Percentiles rank a stretch among this genome's conserved stretches.
phyloP scores from a whole-genome alignment of 2,888 invertebrate genomes.

The Oxytorus armatus region DNA sequence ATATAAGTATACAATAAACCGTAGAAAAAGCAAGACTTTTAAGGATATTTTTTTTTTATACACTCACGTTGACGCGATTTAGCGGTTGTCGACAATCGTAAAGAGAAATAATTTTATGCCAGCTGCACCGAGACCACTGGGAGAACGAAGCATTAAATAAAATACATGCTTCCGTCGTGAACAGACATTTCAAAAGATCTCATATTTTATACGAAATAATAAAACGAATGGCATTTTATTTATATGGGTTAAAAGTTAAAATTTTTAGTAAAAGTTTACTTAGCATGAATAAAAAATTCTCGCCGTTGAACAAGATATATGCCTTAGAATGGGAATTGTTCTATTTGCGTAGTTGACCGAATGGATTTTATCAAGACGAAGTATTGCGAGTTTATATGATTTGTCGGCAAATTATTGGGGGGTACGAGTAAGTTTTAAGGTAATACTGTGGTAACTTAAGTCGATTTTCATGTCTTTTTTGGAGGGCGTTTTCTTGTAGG shows the following conservation, averaged over 20 bases:
- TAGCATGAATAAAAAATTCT: too few species aligned
- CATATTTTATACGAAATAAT: neutral
- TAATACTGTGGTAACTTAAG: too few species aligned
- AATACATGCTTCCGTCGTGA: constrained; percentile 11
- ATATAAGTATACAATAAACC: constrained; percentile 17
- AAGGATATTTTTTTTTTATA: constrained; percentile 15
- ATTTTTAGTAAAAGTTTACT: too few species aligned
- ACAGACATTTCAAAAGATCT: neutral
- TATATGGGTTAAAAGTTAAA: neutral
- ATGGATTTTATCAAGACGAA: too few species aligned
- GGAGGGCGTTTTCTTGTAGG: too few species aligned
- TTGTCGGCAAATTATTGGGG: too few species aligned
- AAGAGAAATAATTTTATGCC: constrained; percentile 54
- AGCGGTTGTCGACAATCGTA: constrained; percentile 43
- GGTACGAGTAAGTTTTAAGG: too few species aligned
- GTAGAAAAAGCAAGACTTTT: constrained; percentile 34
- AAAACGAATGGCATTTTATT: neutral
- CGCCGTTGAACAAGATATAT: too few species aligned
- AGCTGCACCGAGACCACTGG: constrained; percentile 15
- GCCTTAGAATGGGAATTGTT: too few species aligned
- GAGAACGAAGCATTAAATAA: constrained; percentile 3
- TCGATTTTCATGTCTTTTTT: too few species aligned
- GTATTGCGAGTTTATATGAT: too few species aligned
- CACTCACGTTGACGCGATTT: constrained; percentile 41
- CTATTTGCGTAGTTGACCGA: too few species aligned